phyloP scores from a whole-genome alignment of 2,888 invertebrate genomes.

The Laothoe populi region DNA sequence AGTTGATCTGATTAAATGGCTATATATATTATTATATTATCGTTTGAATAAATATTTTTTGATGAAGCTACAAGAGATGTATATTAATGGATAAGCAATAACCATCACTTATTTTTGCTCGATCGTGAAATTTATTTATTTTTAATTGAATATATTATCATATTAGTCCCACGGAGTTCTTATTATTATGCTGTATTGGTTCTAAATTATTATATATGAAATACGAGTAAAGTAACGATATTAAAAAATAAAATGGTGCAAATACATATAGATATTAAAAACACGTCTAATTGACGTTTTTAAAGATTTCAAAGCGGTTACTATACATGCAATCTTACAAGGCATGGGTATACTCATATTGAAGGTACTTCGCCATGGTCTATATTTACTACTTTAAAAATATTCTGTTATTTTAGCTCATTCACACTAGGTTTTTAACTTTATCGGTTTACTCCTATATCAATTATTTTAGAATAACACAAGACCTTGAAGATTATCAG shows the following conservation, averaged over 20 bases:
- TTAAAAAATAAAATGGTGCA: background rate
- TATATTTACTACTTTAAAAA: no score
- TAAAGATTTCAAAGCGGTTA: background rate
- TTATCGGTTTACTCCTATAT: no score
- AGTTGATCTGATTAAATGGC: no score
- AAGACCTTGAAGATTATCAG: no score
- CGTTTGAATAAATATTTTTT: background rate
- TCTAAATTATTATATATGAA: background rate
- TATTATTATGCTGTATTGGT: background rate
- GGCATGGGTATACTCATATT: background rate
- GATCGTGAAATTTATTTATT: background rate
- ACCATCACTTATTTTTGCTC: background rate
- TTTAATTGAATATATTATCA: conserved; percentile 15
- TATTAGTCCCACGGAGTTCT: conserved; percentile 15
- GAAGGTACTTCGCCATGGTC: no score
- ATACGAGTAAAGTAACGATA: no score
- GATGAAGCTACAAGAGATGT: background rate
- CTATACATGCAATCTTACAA: background rate
- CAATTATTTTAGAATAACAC: no score
- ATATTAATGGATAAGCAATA: background rate
- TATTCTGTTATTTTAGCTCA: no score
- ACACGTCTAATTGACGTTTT: background rate
- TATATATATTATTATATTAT: background rate
- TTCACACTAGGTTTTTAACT: no score
- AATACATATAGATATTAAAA: background rate